These are phyloP conservation scores for Ladona fulva DNA, from an alignment of 1,140 invertebrate genomes.

Conservation along the genomic window DNA sequence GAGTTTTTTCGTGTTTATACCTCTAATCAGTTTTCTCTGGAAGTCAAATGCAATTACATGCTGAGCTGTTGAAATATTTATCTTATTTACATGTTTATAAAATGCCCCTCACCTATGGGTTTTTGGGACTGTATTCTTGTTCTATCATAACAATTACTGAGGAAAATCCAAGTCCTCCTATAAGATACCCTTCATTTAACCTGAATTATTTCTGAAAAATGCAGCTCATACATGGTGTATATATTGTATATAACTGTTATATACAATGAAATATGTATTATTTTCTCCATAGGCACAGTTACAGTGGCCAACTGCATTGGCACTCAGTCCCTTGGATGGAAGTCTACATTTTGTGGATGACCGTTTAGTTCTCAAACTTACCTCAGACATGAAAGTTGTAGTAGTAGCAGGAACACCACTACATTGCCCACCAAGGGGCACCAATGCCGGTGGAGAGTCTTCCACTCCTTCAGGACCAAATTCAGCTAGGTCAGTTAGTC, in stretches of 20 bases:
- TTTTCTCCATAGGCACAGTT: slow-evolving; percentile 60
- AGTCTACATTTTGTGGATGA: slow-evolving; percentile 93
- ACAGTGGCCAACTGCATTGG: slow-evolving; percentile 91
- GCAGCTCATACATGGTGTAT: background rate
- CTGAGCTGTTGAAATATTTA: no score
- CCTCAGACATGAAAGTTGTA: slow-evolving; percentile 70
- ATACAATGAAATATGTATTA: no score
- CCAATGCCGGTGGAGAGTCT: slow-evolving; percentile 24
- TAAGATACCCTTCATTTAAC: no score
- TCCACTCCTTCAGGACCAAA: slow-evolving; percentile 33
- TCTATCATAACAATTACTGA: no score
- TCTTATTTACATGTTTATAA: no score
- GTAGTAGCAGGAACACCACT: slow-evolving; percentile 78
- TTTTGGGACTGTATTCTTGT: no score
- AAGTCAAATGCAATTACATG: no score
- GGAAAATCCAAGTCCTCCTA: background rate
- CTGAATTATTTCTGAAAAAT: no score
- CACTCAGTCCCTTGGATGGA: slow-evolving; percentile 86
- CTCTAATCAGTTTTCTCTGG: no score
- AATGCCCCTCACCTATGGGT: no score
- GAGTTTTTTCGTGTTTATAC: no score
- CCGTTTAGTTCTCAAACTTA: slow-evolving; percentile 82
- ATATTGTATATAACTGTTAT: background rate
- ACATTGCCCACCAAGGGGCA: slow-evolving; percentile 53
- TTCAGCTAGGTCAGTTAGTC: slow-evolving; percentile 33